Evolutionary conservation across 2,797 vertebrate genomes (phyloP).

Genomic region (Champsocephalus esox): DNA sequence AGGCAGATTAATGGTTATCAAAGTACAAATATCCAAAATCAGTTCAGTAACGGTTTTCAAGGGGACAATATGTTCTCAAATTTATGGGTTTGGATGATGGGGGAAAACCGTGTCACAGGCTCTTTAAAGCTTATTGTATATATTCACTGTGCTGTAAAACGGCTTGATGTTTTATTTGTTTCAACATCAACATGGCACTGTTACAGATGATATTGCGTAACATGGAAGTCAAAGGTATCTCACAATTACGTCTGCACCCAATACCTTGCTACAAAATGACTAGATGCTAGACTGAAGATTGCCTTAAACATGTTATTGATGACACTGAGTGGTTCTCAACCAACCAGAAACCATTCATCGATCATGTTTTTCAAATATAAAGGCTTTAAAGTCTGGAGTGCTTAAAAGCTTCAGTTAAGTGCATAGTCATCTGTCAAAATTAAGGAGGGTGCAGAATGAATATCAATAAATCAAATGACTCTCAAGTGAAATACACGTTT

Average conservation of each 20-base stretch:
- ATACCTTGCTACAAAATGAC: not conserved
- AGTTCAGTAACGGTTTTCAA: too few relatives aligned
- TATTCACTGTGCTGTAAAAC: not conserved
- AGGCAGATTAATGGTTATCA: too few relatives aligned
- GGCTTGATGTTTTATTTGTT: not conserved
- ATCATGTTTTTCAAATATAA: constrained; percentile 20
- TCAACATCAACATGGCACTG: not conserved
- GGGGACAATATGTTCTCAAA: too few relatives aligned
- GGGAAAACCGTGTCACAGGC: too few relatives aligned
- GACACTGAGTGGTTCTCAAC: constrained; percentile 20
- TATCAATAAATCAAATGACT: constrained; percentile 39
- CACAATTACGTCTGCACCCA: constrained; percentile 1
- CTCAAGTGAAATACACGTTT: constrained; percentile 28
- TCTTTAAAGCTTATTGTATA: not conserved
- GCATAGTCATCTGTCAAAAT: constrained; percentile 30
- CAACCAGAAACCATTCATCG: constrained; percentile 16
- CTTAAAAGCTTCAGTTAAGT: constrained; percentile 40
- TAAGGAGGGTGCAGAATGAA: constrained; percentile 21
- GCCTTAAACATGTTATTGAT: constrained; percentile 9
- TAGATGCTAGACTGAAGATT: constrained; percentile 6
- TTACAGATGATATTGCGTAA: not conserved
- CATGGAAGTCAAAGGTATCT: not conserved
- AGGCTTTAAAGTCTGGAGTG: constrained; percentile 30
- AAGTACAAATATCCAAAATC: too few relatives aligned
- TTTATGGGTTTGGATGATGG: too few relatives aligned